Conservation (phyloP, 2,888 invertebrate genomes). For the Torymus texanus region DNA sequence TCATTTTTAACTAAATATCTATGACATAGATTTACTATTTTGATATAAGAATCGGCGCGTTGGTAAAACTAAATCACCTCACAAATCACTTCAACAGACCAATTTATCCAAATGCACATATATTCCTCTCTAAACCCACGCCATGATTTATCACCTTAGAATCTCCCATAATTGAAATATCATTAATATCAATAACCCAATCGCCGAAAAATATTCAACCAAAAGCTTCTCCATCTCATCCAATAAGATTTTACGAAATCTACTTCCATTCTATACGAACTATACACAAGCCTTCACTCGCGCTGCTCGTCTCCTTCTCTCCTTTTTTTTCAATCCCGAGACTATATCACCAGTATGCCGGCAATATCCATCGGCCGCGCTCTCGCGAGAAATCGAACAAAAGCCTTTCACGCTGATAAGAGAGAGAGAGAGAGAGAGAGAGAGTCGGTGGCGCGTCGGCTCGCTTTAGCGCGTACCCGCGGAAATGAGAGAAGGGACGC, state of each 20-base stretch:
- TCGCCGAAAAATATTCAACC: constrained; percentile 18
- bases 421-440: not conserved
- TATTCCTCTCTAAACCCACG: too few species aligned
- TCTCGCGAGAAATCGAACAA: constrained; percentile 69
- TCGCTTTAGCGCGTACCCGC: constrained; percentile 55
- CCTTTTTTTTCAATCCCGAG: constrained; percentile 47
- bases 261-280: constrained; percentile 25
- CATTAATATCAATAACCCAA: constrained; percentile 26
- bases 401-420: constrained; percentile 64
- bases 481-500: constrained; percentile 56
- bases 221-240: constrained; percentile 26
- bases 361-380: constrained; percentile 52
- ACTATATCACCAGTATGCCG: not conserved
- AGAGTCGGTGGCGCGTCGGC: constrained; percentile 16
- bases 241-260: constrained; percentile 62
- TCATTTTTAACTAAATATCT: too few species aligned
- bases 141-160: too few species aligned
- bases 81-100: too few species aligned
- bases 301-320: not conserved
- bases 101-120: too few species aligned
- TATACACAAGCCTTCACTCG: constrained; percentile 1
- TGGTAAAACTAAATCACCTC: too few species aligned
- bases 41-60: too few species aligned
- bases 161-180: constrained; percentile 10
- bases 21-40: too few species aligned